Evolutionary conservation across 2,888 invertebrate species (phyloP).

Genomic region (Perizoma flavofasciatum): DNA sequence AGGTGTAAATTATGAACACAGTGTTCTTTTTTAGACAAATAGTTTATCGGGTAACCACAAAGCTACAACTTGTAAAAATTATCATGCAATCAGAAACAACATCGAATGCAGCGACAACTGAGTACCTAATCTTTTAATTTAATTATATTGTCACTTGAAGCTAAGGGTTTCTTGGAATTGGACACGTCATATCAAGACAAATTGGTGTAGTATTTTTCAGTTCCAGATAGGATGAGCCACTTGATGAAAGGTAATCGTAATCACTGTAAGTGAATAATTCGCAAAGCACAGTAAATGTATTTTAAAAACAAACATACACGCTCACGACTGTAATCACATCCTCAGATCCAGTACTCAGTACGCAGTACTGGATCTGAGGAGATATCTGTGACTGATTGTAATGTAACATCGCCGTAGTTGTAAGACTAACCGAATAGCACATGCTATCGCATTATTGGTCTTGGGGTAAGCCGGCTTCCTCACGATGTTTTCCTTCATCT

Average conservation of each 20-base stretch:
- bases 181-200: constrained; percentile 10
- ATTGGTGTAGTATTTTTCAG: constrained; percentile 7
- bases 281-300: constrained; percentile 1
- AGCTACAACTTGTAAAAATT: constrained; percentile 33
- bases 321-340: too few species aligned
- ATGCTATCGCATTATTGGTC: too few species aligned
- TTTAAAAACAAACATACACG: neutral
- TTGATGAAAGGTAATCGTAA: constrained; percentile 7
- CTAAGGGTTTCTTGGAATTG: constrained; percentile 27
- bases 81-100: constrained; percentile 27
- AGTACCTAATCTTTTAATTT: constrained; percentile 29
- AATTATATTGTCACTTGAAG: constrained; percentile 32
- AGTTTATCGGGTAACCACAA: neutral
- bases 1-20: too few species aligned
- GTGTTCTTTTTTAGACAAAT: too few species aligned
- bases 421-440: too few species aligned
- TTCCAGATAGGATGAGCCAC: constrained; percentile 12
- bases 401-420: too few species aligned
- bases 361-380: too few species aligned
- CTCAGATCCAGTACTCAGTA: too few species aligned
- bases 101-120: constrained; percentile 22
- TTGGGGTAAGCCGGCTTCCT: too few species aligned
- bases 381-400: too few species aligned
- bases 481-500: too few species aligned
- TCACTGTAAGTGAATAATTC: constrained; percentile 11